Conservation (phyloP, 2,797 vertebrate species). For the Euphonia xanthogaster region DNA sequence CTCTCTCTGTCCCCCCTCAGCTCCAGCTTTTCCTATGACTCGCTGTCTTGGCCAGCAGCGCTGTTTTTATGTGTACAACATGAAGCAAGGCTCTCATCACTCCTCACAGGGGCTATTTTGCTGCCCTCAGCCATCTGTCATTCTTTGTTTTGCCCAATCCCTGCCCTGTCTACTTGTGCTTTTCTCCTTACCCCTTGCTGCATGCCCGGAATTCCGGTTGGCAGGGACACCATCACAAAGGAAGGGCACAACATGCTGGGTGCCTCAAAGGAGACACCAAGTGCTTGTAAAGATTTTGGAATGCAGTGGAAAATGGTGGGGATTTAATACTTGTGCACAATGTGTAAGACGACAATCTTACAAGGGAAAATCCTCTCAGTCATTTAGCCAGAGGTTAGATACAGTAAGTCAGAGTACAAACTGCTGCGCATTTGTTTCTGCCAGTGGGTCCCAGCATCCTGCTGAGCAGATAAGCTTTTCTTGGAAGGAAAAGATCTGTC, state of each 20-base stretch:
- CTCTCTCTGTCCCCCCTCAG: not conserved
- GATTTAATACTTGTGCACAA: not conserved
- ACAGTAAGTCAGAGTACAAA: not conserved
- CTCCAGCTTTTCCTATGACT: not conserved
- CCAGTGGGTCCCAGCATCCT: not conserved
- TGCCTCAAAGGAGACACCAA: not conserved
- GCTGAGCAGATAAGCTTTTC: constrained; percentile 26
- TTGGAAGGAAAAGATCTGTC: constrained; percentile 5
- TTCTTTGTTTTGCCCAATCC: not conserved
- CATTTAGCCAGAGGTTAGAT: constrained; percentile 20
- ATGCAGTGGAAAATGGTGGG: not conserved
- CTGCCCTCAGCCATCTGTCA: not conserved
- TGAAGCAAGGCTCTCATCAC: not conserved
- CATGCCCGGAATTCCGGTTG: fast-evolving
- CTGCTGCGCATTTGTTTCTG: constrained; percentile 7
- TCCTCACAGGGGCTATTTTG: not conserved
- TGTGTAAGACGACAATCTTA: not conserved
- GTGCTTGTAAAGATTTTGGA: not conserved
- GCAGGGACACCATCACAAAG: not conserved
- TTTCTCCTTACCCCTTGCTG: not conserved
- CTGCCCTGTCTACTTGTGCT: not conserved
- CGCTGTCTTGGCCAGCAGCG: not conserved
- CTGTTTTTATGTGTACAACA: not conserved
- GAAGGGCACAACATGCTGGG: fast-evolving
- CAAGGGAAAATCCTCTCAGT: not conserved